These are phyloP conservation scores for Trissoscelio sp. DNA, from an alignment of 2,888 invertebrate genomes.

Conservation along the genomic window DNA sequence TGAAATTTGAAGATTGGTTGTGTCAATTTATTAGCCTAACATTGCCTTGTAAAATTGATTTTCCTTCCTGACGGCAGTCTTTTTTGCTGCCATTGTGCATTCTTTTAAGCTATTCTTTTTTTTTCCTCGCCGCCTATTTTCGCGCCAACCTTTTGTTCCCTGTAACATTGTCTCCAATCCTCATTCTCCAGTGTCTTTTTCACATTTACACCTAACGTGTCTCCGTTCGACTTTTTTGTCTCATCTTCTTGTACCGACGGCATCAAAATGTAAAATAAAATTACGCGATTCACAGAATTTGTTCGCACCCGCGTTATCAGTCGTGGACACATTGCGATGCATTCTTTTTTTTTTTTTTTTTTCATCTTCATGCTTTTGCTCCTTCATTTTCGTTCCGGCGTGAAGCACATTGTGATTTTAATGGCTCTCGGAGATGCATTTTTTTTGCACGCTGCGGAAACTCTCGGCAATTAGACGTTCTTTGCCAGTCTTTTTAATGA, in stretches of 20 bases:
- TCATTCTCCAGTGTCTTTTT: conserved; percentile 32
- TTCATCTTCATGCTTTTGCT: not conserved
- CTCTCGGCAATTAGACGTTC: conserved; percentile 45
- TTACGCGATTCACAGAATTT: conserved; percentile 45
- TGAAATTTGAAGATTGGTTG: not conserved
- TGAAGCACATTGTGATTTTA: conserved; percentile 53
- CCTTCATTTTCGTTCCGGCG: conserved; percentile 14
- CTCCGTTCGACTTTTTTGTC: conserved; percentile 24
- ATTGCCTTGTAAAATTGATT: conserved; percentile 22
- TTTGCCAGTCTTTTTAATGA: conserved; percentile 36
- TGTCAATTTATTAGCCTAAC: not conserved
- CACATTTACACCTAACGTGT: conserved; percentile 31
- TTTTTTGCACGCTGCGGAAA: conserved; percentile 22
- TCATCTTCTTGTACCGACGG: conserved; percentile 4
- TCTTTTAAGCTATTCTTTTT: conserved; percentile 11
- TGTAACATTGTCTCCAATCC: conserved; percentile 27
- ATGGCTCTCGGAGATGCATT: conserved; percentile 38
- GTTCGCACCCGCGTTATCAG: conserved; percentile 36
- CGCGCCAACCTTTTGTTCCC: conserved; percentile 41
- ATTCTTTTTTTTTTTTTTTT: conserved; percentile 2
- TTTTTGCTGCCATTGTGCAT: conserved; percentile 29
- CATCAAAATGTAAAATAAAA: conserved; percentile 42
- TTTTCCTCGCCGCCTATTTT: conserved; percentile 9
- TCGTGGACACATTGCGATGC: conserved; percentile 11
- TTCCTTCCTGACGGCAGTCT: conserved; percentile 11